Conservation (phyloP, 2,113 vertebrate genomes). For the Gymnobelideus leadbeateri region DNA sequence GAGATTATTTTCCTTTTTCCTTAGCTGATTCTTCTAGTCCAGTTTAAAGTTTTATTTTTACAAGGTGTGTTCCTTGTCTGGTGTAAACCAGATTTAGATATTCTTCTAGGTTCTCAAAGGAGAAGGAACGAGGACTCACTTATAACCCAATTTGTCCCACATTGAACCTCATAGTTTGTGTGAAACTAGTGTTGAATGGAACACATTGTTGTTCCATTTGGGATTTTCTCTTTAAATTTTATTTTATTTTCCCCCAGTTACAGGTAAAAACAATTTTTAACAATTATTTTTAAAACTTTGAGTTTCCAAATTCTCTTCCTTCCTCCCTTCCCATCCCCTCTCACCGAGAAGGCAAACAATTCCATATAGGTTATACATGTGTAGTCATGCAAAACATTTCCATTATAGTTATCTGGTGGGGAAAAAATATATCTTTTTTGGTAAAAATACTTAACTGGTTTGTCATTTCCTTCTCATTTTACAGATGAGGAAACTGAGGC, state of each 20-base stretch:
- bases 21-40: not conserved
- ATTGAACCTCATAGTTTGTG: not conserved
- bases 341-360: too few species aligned
- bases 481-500: not conserved
- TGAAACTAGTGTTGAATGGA: not conserved
- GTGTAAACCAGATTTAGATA: not conserved
- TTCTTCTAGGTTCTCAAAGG: not conserved
- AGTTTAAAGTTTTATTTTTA: not conserved
- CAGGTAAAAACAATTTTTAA: too few species aligned
- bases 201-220: too few species aligned
- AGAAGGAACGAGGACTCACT: not conserved
- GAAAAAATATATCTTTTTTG: not conserved
- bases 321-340: too few species aligned
- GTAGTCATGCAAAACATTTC: too few species aligned
- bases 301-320: too few species aligned
- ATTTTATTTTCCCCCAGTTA: too few species aligned
- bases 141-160: not conserved
- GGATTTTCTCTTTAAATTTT: too few species aligned
- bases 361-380: too few species aligned
- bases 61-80: not conserved
- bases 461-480: not conserved
- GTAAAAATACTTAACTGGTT: not conserved
- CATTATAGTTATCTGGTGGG: too few species aligned
- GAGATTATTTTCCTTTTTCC: not conserved
- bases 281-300: too few species aligned